phyloP scores from a whole-genome alignment of 1,140 invertebrate species.

The Aphis gossypii region DNA sequence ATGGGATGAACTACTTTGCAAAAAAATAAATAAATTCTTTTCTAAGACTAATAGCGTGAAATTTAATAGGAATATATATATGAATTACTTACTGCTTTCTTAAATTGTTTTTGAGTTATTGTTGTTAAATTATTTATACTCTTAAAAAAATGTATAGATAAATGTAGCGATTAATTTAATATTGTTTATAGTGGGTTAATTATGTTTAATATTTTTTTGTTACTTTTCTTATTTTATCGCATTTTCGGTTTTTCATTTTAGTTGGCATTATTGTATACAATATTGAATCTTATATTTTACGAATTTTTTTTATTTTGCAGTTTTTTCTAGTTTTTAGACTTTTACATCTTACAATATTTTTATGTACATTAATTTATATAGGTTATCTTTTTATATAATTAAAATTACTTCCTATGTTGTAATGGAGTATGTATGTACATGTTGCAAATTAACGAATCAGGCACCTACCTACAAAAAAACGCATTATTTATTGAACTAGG shows the following conservation, averaged over 20 bases:
- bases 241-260: not conserved
- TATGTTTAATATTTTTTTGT: not conserved
- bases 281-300: too few species aligned
- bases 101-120: not conserved
- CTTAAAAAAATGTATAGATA: not conserved
- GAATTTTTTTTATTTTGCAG: too few species aligned
- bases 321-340: too few species aligned
- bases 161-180: not conserved
- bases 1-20: not conserved
- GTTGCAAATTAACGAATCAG: not conserved
- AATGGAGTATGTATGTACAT: not conserved
- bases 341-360: too few species aligned
- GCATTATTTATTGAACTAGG: not conserved
- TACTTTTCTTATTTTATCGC: not conserved
- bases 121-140: not conserved
- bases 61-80: not conserved
- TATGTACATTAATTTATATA: too few species aligned
- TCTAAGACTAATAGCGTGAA: not conserved
- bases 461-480: not conserved
- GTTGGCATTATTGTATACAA: too few species aligned
- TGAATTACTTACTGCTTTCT: not conserved
- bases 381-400: too few species aligned
- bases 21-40: not conserved
- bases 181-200: not conserved
- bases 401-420: too few species aligned